Percentiles rank a stretch among this genome's conserved stretches.
These are phyloP conservation scores for Etheostoma cragini DNA, from an alignment of 2,113 vertebrate species.

Conservation along the genomic window DNA sequence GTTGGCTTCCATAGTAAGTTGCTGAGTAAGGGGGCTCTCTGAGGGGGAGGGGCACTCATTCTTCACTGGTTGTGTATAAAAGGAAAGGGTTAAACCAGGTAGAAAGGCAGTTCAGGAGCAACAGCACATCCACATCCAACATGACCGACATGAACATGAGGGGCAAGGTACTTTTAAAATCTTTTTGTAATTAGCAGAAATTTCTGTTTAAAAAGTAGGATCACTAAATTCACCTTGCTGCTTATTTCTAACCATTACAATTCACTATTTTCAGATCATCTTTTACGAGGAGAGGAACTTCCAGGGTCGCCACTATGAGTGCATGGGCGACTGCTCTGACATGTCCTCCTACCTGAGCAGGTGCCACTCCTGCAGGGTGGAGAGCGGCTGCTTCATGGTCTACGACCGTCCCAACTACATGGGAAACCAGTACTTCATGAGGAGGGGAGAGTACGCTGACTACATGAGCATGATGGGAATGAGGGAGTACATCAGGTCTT, in stretches of 20 bases:
- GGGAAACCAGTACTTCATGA: slow-evolving; percentile 77
- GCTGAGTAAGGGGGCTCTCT: slow-evolving; percentile 62
- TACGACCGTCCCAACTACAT: slow-evolving; percentile 82
- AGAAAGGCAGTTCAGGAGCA: slow-evolving; percentile 48
- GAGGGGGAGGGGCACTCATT: slow-evolving; percentile 35
- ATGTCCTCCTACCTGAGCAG: too few species aligned
- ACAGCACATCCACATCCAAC: slow-evolving; percentile 46
- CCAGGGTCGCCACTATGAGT: too few species aligned
- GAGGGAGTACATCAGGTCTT: slow-evolving; percentile 76
- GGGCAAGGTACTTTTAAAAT: slow-evolving; percentile 65
- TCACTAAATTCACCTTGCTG: background rate
- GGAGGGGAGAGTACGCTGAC: slow-evolving; percentile 79
- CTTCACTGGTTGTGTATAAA: slow-evolving; percentile 71
- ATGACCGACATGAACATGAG: slow-evolving; percentile 72
- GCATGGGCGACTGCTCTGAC: too few species aligned
- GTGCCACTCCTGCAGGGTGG: slow-evolving; percentile 64
- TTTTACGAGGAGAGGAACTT: slow-evolving; percentile 72
- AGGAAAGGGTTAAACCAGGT: slow-evolving; percentile 70
- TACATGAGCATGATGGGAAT: slow-evolving; percentile 76
- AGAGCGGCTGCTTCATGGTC: slow-evolving; percentile 79
- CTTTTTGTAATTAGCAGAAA: background rate
- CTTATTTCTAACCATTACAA: background rate
- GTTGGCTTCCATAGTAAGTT: slow-evolving; percentile 50
- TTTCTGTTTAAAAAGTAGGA: background rate
- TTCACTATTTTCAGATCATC: slow-evolving; percentile 60